A percentile compares a stretch with the other conserved stretches of the same genome.
Conservation (phyloP, 2,113 vertebrate species). For the Toxotes jaculatrix region DNA sequence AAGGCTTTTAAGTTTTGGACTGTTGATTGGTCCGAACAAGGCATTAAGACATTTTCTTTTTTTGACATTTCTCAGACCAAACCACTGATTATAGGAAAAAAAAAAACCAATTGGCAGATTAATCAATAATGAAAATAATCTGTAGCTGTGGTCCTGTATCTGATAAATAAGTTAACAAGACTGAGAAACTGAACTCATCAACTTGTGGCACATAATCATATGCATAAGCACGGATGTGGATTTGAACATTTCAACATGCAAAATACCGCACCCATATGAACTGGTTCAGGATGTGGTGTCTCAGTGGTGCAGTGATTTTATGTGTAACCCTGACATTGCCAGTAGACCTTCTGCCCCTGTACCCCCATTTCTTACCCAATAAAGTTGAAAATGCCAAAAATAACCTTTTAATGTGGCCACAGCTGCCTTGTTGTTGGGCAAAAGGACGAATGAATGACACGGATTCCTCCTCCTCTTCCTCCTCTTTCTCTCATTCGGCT, state of each 20-base stretch:
- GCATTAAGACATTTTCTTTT: too few relatives aligned
- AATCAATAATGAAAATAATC: neutral
- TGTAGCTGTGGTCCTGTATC: neutral
- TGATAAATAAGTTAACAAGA: neutral
- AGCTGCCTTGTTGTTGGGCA: neutral
- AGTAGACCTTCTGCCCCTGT: neutral
- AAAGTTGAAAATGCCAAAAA: neutral
- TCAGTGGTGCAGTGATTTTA: too few relatives aligned
- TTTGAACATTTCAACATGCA: too few relatives aligned
- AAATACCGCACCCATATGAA: too few relatives aligned
- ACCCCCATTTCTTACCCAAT: neutral
- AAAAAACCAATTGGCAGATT: neutral
- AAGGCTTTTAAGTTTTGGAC: too few relatives aligned
- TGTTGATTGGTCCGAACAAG: too few relatives aligned
- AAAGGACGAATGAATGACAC: neutral
- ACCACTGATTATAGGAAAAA: neutral
- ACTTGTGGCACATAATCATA: too few relatives aligned
- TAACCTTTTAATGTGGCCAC: neutral
- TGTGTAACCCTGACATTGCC: neutral
- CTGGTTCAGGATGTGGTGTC: neutral
- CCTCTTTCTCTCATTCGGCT: conserved; percentile 2
- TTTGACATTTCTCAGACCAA: too few relatives aligned
- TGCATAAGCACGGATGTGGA: too few relatives aligned
- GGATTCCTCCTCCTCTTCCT: conserved; percentile 22
- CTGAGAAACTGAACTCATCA: too few relatives aligned